phyloP scores from a whole-genome alignment of 2,113 vertebrate genomes.

The Chaetura pelagica region DNA sequence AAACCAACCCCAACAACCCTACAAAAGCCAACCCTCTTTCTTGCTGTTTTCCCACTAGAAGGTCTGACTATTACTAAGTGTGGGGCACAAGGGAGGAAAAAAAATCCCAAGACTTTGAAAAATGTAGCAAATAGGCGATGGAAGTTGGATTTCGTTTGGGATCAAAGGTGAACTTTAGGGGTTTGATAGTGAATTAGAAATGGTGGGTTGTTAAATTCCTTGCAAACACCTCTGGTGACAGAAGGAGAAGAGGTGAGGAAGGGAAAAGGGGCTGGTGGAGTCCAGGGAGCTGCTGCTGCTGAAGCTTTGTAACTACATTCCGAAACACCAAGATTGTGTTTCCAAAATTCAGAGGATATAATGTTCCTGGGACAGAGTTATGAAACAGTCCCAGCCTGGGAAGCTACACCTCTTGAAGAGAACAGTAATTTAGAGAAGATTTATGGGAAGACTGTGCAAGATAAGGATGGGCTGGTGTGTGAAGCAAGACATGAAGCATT shows the following conservation, averaged over 20 bases:
- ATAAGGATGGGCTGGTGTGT: not conserved
- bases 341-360: not conserved
- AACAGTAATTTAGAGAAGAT: not conserved
- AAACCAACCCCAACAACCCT: not conserved
- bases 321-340: not conserved
- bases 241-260: not conserved
- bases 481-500: not conserved
- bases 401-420: not conserved
- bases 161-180: not conserved
- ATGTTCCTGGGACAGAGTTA: not conserved
- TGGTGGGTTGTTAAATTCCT: accelerated
- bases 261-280: not conserved
- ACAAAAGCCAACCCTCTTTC: not conserved
- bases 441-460: not conserved
- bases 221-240: not conserved
- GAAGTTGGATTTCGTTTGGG: not conserved
- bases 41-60: not conserved
- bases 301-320: not conserved
- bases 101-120: not conserved
- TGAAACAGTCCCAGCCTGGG: accelerated
- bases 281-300: not conserved
- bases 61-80: not conserved
- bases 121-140: not conserved
- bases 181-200: not conserved
- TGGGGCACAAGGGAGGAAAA: not conserved